Conservation (phyloP, 2,113 vertebrate genomes). For the Cercocebus atys region DNA sequence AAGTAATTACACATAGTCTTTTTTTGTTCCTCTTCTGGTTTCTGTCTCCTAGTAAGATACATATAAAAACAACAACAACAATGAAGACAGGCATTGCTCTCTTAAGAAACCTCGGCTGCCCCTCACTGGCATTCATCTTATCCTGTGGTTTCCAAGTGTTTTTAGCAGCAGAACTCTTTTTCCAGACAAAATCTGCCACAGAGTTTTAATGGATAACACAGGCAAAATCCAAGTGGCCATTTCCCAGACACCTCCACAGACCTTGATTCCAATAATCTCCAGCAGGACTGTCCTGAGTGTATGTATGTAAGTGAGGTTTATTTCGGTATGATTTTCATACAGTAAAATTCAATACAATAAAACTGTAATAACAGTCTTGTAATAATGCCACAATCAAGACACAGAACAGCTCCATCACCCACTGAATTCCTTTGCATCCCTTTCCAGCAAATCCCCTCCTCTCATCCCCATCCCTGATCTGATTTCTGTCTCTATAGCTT, state of each 20-base stretch:
- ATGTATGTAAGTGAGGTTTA: background rate
- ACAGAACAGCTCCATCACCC: background rate
- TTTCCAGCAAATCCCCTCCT: background rate
- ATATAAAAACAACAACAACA: background rate
- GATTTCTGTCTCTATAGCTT: background rate
- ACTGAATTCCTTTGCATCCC: background rate
- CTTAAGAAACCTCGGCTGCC: background rate
- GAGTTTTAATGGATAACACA: background rate
- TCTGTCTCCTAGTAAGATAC: background rate
- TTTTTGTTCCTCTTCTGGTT: background rate
- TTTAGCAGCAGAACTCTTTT: background rate
- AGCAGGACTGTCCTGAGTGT: too few species aligned
- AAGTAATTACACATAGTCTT: background rate
- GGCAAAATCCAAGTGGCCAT: background rate
- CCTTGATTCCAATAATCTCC: background rate
- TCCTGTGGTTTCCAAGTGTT: background rate
- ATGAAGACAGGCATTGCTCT: background rate
- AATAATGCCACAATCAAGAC: background rate
- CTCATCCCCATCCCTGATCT: background rate
- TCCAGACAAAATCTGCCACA: background rate
- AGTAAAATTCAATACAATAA: background rate
- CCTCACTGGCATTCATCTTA: background rate
- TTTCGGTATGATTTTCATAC: background rate
- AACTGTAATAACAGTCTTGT: background rate
- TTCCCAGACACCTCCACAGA: background rate